These are phyloP conservation scores for Aphis craccivora DNA, from an alignment of 1,140 invertebrate genomes.

Conservation along the genomic window DNA sequence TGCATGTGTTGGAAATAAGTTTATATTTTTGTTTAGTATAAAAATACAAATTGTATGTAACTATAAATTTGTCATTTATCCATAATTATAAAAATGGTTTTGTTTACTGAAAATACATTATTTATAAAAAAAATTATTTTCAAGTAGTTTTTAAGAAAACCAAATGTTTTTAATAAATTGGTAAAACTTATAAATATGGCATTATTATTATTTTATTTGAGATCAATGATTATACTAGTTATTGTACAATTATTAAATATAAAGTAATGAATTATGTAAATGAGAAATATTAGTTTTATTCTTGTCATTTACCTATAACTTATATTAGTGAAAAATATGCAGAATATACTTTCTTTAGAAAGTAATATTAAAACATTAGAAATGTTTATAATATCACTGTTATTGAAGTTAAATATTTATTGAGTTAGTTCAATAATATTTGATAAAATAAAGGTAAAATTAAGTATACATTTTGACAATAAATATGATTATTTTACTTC, in stretches of 20 bases:
- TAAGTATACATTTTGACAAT: neutral
- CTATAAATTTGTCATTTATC: neutral
- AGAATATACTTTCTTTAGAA: too few species aligned
- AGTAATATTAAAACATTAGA: too few species aligned
- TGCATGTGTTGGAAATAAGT: neutral
- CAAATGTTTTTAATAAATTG: neutral
- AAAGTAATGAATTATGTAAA: neutral
- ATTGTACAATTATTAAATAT: conserved; percentile 13
- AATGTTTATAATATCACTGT: too few species aligned
- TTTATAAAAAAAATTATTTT: neutral
- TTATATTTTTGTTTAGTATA: neutral
- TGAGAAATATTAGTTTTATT: neutral
- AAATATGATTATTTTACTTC: too few species aligned
- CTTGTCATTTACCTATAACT: neutral
- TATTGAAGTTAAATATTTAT: neutral
- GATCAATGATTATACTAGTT: neutral
- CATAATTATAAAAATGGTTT: neutral
- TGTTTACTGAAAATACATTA: neutral
- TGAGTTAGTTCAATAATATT: neutral
- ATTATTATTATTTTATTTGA: neutral
- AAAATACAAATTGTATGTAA: neutral
- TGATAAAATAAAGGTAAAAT: neutral
- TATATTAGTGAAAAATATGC: neutral
- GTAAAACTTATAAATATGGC: neutral
- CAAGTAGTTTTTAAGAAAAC: neutral